Evolutionary conservation across 2,113 vertebrate species (phyloP).

Genomic region (Dasyurus viverrinus): DNA sequence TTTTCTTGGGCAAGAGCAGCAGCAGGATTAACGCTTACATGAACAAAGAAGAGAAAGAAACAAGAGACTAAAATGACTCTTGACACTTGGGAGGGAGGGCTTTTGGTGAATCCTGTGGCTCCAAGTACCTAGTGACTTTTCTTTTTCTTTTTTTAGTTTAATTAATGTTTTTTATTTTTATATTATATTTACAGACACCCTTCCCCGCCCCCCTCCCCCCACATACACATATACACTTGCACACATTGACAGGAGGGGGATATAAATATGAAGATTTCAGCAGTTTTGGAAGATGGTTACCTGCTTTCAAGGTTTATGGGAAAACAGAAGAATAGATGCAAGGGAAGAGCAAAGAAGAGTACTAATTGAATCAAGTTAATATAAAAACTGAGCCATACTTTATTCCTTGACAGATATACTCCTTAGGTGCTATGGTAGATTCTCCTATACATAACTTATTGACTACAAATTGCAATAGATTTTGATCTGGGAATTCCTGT

Average conservation of each 20-base stretch:
- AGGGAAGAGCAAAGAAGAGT: neutral
- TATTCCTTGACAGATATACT: neutral
- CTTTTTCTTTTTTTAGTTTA: neutral
- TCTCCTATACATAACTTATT: neutral
- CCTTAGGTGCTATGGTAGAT: neutral
- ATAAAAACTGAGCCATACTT: neutral
- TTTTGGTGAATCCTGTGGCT: neutral
- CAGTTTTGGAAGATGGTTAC: constrained; percentile 13
- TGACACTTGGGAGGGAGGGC: neutral
- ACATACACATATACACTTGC: too few species aligned
- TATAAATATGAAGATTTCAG: constrained; percentile 7
- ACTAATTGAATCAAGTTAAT: neutral
- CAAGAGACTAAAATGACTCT: neutral
- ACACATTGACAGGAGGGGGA: neutral
- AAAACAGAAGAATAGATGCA: neutral
- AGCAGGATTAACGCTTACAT: neutral
- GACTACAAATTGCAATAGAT: neutral
- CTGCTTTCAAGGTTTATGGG: neutral
- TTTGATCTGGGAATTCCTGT: neutral
- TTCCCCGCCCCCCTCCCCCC: too few species aligned
- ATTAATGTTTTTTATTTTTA: neutral
- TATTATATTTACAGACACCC: neutral
- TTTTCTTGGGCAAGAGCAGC: constrained; percentile 4
- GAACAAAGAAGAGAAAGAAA: constrained; percentile 10
- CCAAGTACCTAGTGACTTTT: neutral